Evolutionary conservation across 2,888 invertebrate genomes (phyloP).

Genomic region (Anoplius nigerrimus): DNA sequence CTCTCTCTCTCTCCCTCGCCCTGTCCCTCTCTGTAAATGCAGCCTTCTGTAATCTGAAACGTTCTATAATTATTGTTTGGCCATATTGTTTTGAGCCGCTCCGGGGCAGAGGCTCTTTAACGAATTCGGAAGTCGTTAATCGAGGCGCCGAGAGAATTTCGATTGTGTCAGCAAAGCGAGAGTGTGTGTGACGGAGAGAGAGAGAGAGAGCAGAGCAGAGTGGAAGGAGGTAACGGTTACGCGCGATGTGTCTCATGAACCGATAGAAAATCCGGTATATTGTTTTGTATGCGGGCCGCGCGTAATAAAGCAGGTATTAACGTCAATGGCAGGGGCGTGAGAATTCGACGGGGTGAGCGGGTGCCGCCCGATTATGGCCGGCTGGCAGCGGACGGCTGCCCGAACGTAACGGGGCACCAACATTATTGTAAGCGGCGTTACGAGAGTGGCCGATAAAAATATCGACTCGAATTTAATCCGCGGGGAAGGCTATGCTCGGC

Average conservation of each 20-base stretch:
- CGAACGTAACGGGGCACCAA: conserved; percentile 24
- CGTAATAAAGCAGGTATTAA: conserved; percentile 42
- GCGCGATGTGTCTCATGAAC: conserved; percentile 19
- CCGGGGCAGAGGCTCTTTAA: no score
- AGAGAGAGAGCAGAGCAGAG: not conserved
- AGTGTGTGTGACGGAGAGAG: not conserved
- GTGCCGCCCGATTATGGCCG: not conserved
- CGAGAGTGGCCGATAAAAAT: conserved; percentile 54
- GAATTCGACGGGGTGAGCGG: conserved; percentile 16
- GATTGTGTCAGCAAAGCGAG: not conserved
- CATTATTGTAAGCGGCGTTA: conserved; percentile 43
- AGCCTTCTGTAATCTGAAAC: no score
- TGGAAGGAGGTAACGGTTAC: no score
- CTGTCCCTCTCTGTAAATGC: no score
- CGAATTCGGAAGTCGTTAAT: no score
- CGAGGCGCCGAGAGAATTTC: not conserved
- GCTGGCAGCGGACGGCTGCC: conserved; percentile 3
- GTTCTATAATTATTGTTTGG: no score
- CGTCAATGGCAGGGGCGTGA: conserved; percentile 22
- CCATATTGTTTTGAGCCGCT: no score
- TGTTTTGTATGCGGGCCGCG: conserved; percentile 34
- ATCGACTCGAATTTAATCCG: conserved; percentile 57
- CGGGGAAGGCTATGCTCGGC: conserved; percentile 42
- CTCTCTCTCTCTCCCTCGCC: no score
- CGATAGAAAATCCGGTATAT: conserved; percentile 31